Conservation (phyloP, 1,140 invertebrate genomes). For the Drosophila paulistorum region DNA sequence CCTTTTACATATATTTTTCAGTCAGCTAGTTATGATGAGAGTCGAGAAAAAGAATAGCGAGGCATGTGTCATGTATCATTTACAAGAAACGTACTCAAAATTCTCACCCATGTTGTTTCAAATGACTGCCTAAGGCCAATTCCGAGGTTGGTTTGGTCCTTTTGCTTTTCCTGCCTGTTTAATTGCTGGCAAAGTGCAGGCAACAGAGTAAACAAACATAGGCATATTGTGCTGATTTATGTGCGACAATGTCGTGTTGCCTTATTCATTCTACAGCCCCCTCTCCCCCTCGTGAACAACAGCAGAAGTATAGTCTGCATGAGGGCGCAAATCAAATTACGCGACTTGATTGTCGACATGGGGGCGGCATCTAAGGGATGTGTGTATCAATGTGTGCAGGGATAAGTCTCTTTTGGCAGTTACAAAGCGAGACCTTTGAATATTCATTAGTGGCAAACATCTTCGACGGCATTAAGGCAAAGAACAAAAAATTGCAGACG, state of each 20-base stretch:
- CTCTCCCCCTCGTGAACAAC: not conserved
- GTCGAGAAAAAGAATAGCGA: slow-evolving; percentile 79
- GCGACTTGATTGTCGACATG: slow-evolving; percentile 75
- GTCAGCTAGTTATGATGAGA: slow-evolving; percentile 34
- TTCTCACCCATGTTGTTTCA: slow-evolving; percentile 17
- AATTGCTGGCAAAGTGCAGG: slow-evolving; percentile 82
- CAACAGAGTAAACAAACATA: slow-evolving; percentile 77
- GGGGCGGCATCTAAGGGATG: slow-evolving; percentile 41
- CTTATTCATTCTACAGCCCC: slow-evolving; percentile 1
- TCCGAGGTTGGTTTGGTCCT: slow-evolving; percentile 21
- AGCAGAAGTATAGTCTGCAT: not conserved
- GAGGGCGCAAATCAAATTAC: slow-evolving; percentile 73
- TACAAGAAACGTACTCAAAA: slow-evolving; percentile 53
- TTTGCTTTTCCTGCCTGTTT: slow-evolving; percentile 64
- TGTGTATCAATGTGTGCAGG: slow-evolving; percentile 13
- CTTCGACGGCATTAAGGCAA: slow-evolving; percentile 47
- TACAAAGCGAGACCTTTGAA: slow-evolving; percentile 73
- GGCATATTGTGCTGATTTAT: slow-evolving; percentile 83
- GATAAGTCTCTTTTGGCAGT: slow-evolving; percentile 55
- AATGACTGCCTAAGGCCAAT: slow-evolving; percentile 22
- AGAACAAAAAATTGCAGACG: slow-evolving; percentile 66
- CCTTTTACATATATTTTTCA: slow-evolving; percentile 63
- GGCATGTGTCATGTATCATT: slow-evolving; percentile 83
- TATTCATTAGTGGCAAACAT: slow-evolving; percentile 71
- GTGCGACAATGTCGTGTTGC: slow-evolving; percentile 73